Percentiles rank a stretch among this genome's conserved stretches.
These are phyloP conservation scores for Perithous albicinctus DNA, from an alignment of 2,888 invertebrate genomes.

Conservation along the genomic window DNA sequence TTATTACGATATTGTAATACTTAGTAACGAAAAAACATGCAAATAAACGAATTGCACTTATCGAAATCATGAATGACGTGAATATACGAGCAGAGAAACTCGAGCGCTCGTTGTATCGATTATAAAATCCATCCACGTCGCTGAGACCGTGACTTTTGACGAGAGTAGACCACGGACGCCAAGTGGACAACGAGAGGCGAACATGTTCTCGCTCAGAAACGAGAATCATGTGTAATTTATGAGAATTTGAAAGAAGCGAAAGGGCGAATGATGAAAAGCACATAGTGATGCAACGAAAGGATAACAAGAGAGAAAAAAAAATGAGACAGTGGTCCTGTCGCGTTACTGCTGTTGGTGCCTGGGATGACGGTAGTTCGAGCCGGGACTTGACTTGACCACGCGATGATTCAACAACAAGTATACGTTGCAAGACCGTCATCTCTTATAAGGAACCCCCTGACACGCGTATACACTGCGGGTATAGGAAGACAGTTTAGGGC, in stretches of 20 bases:
- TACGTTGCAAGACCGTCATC: constrained; percentile 37
- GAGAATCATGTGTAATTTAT: constrained; percentile 60
- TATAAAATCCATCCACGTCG: constrained; percentile 49
- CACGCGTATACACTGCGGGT: constrained; percentile 43
- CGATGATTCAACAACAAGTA: constrained; percentile 30
- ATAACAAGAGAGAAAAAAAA: constrained; percentile 5
- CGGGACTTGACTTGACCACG: constrained; percentile 44
- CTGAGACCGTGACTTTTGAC: constrained; percentile 54
- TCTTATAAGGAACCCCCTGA: constrained; percentile 61
- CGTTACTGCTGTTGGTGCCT: too few relatives aligned
- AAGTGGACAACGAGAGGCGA: constrained; percentile 27
- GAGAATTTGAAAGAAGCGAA: constrained; percentile 18
- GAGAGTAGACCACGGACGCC: constrained; percentile 38
- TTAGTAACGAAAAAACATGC: not conserved
- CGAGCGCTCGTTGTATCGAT: constrained; percentile 27
- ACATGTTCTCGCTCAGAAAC: constrained; percentile 4
- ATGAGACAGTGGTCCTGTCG: not conserved
- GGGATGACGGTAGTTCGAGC: not conserved
- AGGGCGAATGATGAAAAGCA: not conserved
- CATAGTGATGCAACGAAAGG: constrained; percentile 23
- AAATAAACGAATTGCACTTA: not conserved
- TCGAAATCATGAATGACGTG: constrained; percentile 21
- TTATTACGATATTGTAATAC: not conserved
- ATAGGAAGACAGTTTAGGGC: constrained; percentile 71
- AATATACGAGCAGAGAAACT: constrained; percentile 4